Evolutionary conservation across 2,797 vertebrate species (phyloP), one percentile per base, ranked within the genome.

Genomic region (Melanotaenia parkinsoni): DNA sequence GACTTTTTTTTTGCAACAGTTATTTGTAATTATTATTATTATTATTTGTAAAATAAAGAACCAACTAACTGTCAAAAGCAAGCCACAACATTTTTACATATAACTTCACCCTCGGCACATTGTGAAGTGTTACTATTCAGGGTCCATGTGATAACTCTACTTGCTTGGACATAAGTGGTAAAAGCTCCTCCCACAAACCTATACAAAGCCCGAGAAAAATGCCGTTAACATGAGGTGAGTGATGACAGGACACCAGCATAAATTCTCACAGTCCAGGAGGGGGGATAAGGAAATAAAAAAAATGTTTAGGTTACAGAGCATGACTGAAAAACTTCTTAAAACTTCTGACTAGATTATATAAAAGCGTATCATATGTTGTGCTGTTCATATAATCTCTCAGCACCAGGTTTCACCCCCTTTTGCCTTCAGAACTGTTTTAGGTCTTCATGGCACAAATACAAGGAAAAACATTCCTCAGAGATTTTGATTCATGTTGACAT

Each of bases 61-160:
- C 26, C 2, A 3, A 51, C 47, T 22, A 51, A 22, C n/a, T 2
- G 9, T 2, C 22, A 51, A 11, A 51, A 51, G 20, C 6, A 24
- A 10, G n/a, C 13, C 54, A 47, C 2, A 32, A 18, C 7, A 4
- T 50, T 16, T 1, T 28, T 10, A 56, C 45, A 9, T 54, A 38
- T 32, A 45, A 51, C 43, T 53, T 38, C 1, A 43, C 38, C 28
- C 12, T 10, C 30, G 5, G 35, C 33, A 0, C 33, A 6, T 26
- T 28, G 16, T 66, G 8, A 74, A 61, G 57, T n/a, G 57, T 35
- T 69, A 67, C 54, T 79, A 35, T 71, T 84, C 58, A 50, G 35
- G 63, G 65, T 24, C 22, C 2, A 30, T 54, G n/a, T 8, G 18
- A 69, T 54, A 59, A 35, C 12, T 26, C 10, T 40, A 58, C 20